Evolutionary conservation across 2,888 invertebrate species (phyloP).

Genomic region (Lissonota sp.): DNA sequence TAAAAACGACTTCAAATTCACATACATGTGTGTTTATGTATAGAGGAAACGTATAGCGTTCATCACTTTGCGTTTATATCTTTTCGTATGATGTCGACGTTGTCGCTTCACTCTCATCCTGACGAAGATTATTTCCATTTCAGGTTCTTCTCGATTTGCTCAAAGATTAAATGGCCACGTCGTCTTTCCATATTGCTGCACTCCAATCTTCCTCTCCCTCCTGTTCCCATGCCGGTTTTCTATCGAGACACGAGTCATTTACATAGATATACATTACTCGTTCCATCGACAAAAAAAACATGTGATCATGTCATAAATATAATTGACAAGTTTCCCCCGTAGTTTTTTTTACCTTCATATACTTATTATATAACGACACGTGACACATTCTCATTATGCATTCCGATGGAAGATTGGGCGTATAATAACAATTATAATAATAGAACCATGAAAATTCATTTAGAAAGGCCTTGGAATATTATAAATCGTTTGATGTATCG

Average conservation of each 20-base stretch:
- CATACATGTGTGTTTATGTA: slow-evolving; percentile 8
- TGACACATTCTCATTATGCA: slow-evolving; percentile 7
- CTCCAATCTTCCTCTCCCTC: slow-evolving; percentile 18
- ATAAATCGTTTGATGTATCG: too few relatives aligned
- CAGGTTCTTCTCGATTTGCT: slow-evolving; percentile 62
- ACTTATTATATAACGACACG: slow-evolving; percentile 12
- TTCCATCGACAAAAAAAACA: slow-evolving; percentile 31
- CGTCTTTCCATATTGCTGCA: slow-evolving; percentile 30
- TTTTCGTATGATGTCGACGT: slow-evolving; percentile 25
- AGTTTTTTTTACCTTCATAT: slow-evolving; percentile 12
- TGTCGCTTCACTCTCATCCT: slow-evolving; percentile 46
- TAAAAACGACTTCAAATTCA: background rate
- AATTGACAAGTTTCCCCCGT: slow-evolving; percentile 41
- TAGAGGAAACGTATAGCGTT: background rate
- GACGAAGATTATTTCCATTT: slow-evolving; percentile 63
- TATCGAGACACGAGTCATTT: slow-evolving; percentile 45
- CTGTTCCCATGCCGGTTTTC: slow-evolving; percentile 37
- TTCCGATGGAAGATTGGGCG: too few relatives aligned
- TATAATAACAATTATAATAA: too few relatives aligned
- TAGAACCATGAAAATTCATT: too few relatives aligned
- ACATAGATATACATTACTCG: slow-evolving; percentile 53
- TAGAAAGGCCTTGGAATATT: too few relatives aligned
- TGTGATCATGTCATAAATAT: slow-evolving; percentile 60
- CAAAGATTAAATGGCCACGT: slow-evolving; percentile 50
- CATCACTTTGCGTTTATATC: slow-evolving; percentile 16